Evolutionary conservation across 2,113 vertebrate species (phyloP), one percentile per base, ranked within the genome.

Genomic region (Girardinichthys multiradiatus): DNA sequence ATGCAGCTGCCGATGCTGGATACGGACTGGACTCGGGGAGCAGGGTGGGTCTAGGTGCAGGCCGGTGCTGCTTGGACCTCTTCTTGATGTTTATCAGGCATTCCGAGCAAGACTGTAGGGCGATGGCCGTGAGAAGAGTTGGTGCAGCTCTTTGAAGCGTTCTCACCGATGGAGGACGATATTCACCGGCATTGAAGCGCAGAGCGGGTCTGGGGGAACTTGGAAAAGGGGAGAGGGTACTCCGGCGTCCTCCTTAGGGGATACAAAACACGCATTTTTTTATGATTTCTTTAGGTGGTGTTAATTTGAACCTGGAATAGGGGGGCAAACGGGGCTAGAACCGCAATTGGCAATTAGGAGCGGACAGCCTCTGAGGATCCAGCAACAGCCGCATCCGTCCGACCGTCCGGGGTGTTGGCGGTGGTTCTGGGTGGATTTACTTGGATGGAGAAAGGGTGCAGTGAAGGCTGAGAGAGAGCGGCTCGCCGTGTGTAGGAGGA

Each of bases 1-100:
- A 86, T 92, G 91, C 90, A 91, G 89, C 89, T 90, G 85, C 84
- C 74, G 83, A 80, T 82, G 89, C 79, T 78, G 90, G 88, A 87
- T 88, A 86, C 62, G 72, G 73, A 87, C 83, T 81, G 92, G 91
- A 90, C 79, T 87, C 69, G 66, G 89, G 72, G 80, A 71, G 87
- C 84, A 79, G 87, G 90, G 86, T 82, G 86, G 87, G 86, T 86
- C 87, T 85, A 77, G 82, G 83, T 83, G 74, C 76, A 28, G 79
- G 75, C 80, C 66, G 84, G 86, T 83, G 76, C 79, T 64, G 31
- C 82, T 70, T 70, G 82, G 80, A 88, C 82, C 80, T 81, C 39
- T 61, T 68, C 71, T 78, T 70, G 79, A 87, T 82, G 81, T 69
- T n/a, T 87, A 77, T 84, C 81, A 70, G 78, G 71, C 68, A 42